phyloP scores from a whole-genome alignment of 2,888 invertebrate genomes.

The Opisthograptis luteolata region DNA sequence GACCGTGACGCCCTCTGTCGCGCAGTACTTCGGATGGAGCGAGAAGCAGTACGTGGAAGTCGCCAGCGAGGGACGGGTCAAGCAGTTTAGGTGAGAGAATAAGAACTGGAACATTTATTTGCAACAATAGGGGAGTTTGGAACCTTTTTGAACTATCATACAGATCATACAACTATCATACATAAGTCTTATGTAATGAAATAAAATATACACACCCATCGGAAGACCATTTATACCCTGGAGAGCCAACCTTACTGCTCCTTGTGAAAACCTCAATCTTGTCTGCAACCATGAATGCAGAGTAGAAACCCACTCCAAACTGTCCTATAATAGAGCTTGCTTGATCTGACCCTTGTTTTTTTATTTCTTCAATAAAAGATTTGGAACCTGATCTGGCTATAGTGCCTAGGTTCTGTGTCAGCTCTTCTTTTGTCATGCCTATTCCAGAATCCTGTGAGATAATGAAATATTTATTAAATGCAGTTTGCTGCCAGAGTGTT shows the following conservation, averaged over 20 bases:
- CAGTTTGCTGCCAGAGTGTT: no score
- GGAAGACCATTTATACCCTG: constrained; percentile 94
- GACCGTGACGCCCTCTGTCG: constrained; percentile 51
- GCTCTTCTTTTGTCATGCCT: constrained; percentile 97
- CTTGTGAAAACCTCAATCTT: constrained; percentile 96
- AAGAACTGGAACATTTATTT: no score
- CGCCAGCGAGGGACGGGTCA: constrained; percentile 62
- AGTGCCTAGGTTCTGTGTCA: constrained; percentile 95
- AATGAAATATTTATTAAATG: no score
- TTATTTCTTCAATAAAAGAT: constrained; percentile 93
- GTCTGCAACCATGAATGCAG: constrained; percentile 98
- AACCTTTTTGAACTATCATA: no score
- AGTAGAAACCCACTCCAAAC: constrained; percentile 99
- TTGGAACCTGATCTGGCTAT: constrained; percentile 98
- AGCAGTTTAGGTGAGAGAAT: constrained; percentile 61
- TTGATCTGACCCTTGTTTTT: constrained; percentile 85
- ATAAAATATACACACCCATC: constrained; percentile 94
- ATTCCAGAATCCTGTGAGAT: constrained; percentile 97
- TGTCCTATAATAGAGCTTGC: constrained; percentile 96
- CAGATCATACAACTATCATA: no score
- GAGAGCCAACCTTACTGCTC: constrained; percentile 86
- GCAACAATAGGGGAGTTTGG: no score
- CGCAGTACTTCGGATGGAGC: constrained; percentile 63
- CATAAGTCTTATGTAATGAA: no score
- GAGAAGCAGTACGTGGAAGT: constrained; percentile 41